Evolutionary conservation across 2,113 vertebrate genomes (phyloP), one percentile per base, ranked within the genome.

Genomic region (Opisthocomus hoazin): DNA sequence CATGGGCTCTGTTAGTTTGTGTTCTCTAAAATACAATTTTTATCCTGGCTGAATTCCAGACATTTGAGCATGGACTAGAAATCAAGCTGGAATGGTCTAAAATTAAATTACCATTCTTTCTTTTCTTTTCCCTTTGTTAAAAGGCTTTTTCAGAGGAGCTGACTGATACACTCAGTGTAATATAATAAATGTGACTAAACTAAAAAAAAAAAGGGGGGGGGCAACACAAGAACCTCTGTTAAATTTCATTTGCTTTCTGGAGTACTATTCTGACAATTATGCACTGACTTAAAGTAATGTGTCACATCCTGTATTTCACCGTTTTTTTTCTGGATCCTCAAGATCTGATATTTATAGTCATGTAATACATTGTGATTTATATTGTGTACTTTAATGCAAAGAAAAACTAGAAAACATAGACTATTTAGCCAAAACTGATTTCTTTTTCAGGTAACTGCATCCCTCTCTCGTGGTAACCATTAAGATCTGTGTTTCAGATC

Each of bases 11-110:
- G 45, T 69, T 85, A 94, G 88, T 94, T 93, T 27, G 51, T 78
- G 90, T 92, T 85, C 74, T 96, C 43, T 91, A 76, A 91, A 94
- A 96, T 84, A 45, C 37, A 75, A 0, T 73, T 92, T 92, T 89
- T 96, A 51, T 87, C 94, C 68, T 96, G 93, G 92, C 45, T 48
- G 32, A 60, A 61, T 79, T 91, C 76, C 87, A 92, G 37, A 23
- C 80, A 54, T 90, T n/a, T 87, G 80, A 94, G 45, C 37, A 23
- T 51, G 30, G 61, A 91, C 77, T 66, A 64, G 70, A 83, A 92
- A 81, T 96, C 81, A 78, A 34, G 84, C 89, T 86, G 76, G 61
- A 94, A 51, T 66, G 37, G 26, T 81, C 53, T 94, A 74, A 94
- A 93, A 87, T 85, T 51, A 73, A 93, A 86, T 86, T 85, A 50